Base-by-base conservation (phyloP, 1,140 invertebrate species). In the Polypedilum pembai region DNA sequence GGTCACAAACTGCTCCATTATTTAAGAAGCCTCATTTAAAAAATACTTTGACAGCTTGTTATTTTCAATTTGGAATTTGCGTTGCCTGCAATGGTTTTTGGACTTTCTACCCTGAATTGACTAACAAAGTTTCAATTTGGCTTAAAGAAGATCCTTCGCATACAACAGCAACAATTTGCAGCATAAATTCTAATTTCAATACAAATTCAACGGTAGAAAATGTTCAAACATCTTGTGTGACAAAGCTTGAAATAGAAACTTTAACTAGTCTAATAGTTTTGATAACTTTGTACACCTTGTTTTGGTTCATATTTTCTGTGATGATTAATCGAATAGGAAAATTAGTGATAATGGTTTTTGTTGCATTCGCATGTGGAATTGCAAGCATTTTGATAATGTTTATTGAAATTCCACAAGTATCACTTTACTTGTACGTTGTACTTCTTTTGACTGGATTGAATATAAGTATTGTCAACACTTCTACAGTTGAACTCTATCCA, bases 51-150 rank as follows among this genome's bases (percentile, higher is more conserved):
- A 78, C 85, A 21, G 80, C 82, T 1, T 85, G 84, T 76, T 81
- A 84, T 73, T 82, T 45, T 45, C 84, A 86, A 77, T 84, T 85
- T 74, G 83, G 83, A 3, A 79, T 83, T 33, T 85, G 85, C 77
- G 83, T 82, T 10, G 81, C 80, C 80, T 85, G 83, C 0, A 84
- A 84, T 75, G 85, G 85, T 0, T 82, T 86, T 15, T 45, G 41
- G 41, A 15, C 41, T 7, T 45, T 45, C 15, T 45, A 7, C 41
- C 41, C 41, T 7, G 41, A 45, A 45, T 7, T 45, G 15, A 15
- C 15, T 76, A 24, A 15, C 40, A 12, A 75, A 74, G 8, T 74
- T 76, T 4, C 73, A 75, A 74, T 76, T 76, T 73, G 76, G 73
- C 76, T 66, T 10, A 40, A 76, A 10, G 75, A 75, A 65, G 17